These are phyloP conservation scores for Morus bassanus DNA, from an alignment of 2,797 vertebrate genomes.

Conservation along the genomic window DNA sequence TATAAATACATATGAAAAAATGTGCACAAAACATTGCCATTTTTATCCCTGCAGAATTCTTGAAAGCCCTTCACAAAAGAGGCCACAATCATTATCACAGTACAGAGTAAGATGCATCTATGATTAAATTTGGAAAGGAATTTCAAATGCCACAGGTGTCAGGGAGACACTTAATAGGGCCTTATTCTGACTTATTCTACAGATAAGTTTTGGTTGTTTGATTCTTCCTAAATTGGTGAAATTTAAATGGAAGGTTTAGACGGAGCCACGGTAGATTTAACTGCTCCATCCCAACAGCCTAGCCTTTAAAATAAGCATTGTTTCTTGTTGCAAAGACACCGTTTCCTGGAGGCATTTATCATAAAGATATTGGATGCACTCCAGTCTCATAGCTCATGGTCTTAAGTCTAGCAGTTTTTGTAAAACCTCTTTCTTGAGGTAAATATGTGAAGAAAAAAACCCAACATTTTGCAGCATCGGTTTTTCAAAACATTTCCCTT, in stretches of 20 bases:
- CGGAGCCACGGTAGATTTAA: background rate
- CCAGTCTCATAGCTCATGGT: background rate
- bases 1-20: background rate
- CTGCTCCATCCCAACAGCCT: background rate
- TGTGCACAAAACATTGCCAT: background rate
- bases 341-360: slow-evolving; percentile 39
- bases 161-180: background rate
- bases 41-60: background rate
- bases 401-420: slow-evolving; percentile 5
- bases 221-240: background rate
- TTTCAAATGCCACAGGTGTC: background rate
- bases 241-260: background rate
- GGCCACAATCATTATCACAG: background rate
- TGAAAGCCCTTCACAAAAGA: background rate
- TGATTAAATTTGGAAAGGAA: background rate
- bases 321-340: slow-evolving; percentile 3
- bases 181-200: background rate
- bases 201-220: background rate
- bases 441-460: background rate
- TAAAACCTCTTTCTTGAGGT: background rate
- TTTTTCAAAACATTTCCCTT: background rate
- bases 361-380: slow-evolving; percentile 12
- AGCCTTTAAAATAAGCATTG: background rate
- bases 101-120: background rate
- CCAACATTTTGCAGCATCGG: background rate